Evolutionary conservation across 2,888 invertebrate genomes (phyloP).

Genomic region (Caenorhabditis sinica): DNA sequence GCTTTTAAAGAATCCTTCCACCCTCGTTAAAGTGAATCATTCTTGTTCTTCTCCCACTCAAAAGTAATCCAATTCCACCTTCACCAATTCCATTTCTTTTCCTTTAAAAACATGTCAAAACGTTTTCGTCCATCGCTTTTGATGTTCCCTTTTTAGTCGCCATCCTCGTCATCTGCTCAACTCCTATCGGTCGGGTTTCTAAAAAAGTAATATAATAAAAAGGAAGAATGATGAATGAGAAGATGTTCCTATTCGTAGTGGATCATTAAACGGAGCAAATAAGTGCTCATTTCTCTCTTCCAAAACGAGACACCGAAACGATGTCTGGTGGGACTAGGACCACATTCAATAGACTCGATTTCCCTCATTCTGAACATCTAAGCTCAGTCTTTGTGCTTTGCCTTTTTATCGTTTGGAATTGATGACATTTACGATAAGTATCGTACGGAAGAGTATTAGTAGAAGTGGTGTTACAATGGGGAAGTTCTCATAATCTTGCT

Average conservation of each 20-base stretch:
- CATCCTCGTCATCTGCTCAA: background rate
- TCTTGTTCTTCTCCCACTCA: constrained; percentile 7
- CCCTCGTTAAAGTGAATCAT: background rate
- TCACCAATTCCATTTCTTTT: constrained; percentile 15
- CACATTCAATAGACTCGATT: background rate
- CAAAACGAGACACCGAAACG: background rate
- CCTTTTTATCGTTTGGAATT: background rate
- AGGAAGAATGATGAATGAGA: constrained; percentile 31
- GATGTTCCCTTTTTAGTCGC: background rate
- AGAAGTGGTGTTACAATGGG: background rate
- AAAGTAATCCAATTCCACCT: constrained; percentile 26
- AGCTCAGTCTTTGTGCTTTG: background rate
- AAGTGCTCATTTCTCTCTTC: background rate
- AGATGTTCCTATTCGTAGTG: constrained; percentile 9
- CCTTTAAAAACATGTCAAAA: constrained; percentile 25
- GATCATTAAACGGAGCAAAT: constrained; percentile 32
- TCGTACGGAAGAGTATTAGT: constrained; percentile 2
- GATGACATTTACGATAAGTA: constrained; percentile 5
- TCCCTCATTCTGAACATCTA: background rate
- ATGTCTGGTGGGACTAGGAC: constrained; percentile 8
- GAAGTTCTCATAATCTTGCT: background rate
- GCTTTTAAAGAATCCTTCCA: background rate
- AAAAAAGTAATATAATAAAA: background rate
- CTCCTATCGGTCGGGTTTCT: background rate
- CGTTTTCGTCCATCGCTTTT: background rate